Evolutionary conservation across 2,888 invertebrate genomes (phyloP).

Genomic region (Flexamia atlantica): DNA sequence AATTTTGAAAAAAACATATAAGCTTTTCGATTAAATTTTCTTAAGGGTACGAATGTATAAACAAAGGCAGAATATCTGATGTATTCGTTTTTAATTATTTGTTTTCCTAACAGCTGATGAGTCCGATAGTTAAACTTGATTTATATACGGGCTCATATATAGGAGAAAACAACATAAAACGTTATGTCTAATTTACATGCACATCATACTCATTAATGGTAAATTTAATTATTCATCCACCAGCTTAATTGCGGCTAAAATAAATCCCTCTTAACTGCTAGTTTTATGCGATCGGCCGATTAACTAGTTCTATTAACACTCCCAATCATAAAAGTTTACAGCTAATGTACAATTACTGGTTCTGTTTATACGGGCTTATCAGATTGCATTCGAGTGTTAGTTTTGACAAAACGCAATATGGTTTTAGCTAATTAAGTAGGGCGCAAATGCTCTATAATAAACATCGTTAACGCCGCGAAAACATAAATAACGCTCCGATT

Average conservation of each 20-base stretch:
- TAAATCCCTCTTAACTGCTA: neutral
- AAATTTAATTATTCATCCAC: neutral
- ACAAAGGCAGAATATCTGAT: too few species aligned
- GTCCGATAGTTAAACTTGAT: too few species aligned
- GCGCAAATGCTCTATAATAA: conserved; percentile 21
- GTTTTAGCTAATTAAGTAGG: conserved; percentile 30
- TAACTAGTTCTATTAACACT: neutral
- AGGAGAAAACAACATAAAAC: too few species aligned
- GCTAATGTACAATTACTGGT: conserved; percentile 5
- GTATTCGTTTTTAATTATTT: too few species aligned
- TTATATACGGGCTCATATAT: too few species aligned
- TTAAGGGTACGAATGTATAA: too few species aligned
- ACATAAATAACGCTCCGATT: conserved; percentile 38
- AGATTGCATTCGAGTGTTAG: conserved; percentile 27
- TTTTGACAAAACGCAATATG: conserved; percentile 50
- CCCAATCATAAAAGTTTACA: neutral
- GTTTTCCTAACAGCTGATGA: too few species aligned
- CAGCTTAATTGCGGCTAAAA: neutral
- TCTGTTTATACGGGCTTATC: conserved; percentile 1
- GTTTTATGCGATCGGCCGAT: neutral
- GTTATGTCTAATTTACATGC: too few species aligned
- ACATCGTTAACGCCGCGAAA: conserved; percentile 16
- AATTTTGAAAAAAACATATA: too few species aligned
- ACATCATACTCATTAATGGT: neutral
- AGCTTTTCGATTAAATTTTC: too few species aligned